phyloP scores from a whole-genome alignment of 2,113 vertebrate genomes.

The Leucosticte australis region DNA sequence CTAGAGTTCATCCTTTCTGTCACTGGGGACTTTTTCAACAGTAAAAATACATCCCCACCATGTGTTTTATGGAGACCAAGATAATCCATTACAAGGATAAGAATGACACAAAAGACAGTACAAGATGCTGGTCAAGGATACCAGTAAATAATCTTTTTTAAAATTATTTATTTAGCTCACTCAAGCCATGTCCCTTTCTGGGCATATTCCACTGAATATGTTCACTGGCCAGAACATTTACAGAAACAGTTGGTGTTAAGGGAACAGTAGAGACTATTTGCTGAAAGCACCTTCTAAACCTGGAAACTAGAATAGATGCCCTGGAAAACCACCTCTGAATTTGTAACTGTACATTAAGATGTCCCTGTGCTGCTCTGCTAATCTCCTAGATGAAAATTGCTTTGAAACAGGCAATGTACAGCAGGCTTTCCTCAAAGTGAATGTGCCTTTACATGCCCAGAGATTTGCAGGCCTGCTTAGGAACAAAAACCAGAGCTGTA shows the following conservation, averaged over 20 bases:
- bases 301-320: slow-evolving; percentile 11
- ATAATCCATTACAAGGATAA: slow-evolving; percentile 24
- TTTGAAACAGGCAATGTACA: slow-evolving; percentile 7
- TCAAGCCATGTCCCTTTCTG: not conserved
- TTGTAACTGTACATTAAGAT: slow-evolving; percentile 13
- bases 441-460: slow-evolving; percentile 26
- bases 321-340: slow-evolving; percentile 5
- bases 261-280: not conserved
- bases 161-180: slow-evolving; percentile 17
- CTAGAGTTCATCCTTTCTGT: slow-evolving; percentile 5
- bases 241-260: slow-evolving; percentile 1
- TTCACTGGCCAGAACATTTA: slow-evolving; percentile 8
- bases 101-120: not conserved
- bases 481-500: slow-evolving; percentile 32
- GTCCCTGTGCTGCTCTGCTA: slow-evolving; percentile 12
- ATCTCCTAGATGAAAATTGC: slow-evolving; percentile 18
- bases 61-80: slow-evolving; percentile 11
- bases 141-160: not conserved
- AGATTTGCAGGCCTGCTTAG: slow-evolving; percentile 39
- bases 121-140: not conserved
- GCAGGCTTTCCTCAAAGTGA: not conserved
- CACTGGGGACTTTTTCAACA: not conserved
- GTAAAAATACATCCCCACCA: slow-evolving; percentile 19
- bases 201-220: not conserved
- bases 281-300: slow-evolving; percentile 3